Evolutionary conservation across 2,797 vertebrate species (phyloP), one percentile per base, ranked within the genome.

Genomic region (Todus mexicanus): DNA sequence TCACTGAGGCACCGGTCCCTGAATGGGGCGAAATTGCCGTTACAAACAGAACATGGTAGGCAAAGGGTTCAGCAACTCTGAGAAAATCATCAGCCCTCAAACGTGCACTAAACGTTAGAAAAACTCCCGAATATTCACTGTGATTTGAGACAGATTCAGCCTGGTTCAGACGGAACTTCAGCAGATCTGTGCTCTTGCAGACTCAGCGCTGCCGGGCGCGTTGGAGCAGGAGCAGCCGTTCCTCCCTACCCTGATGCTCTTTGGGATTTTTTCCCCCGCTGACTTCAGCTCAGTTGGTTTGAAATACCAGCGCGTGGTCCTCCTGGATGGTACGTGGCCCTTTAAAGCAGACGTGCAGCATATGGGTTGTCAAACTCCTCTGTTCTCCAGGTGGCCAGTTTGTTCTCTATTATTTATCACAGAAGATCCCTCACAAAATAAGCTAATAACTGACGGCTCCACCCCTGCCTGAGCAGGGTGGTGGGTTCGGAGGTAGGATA

Each of bases 191-290:
- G 59, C 42, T n/a, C n/a, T 9, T 12, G 7, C n/a, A 11, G 48
- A 15, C 42, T 7, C 1, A 3, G 5, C 31, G 6, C 25, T 13
- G 68, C 42, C 33, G 3, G 54, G 72, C 7, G 6, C 2, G 7
- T 3, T 1, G 38, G 45, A 48, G 45, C 31, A 5, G 60, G 9
- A 37, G 63, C 75, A 61, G 60, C 43, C 6, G 1, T 3, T 37
- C 65, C 5, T 22, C 15, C 54, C n/a, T 14, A 21, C 26, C 42
- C 54, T 7, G 10, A 51, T 35, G 51, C 29, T 10, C 18, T 26
- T 20, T 0, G 12, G 57, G 31, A 33, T 29, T 33, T 5, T 33
- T 63, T 25, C 26, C n/a, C 47, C 5, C 19, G 1, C 29, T 33
- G 72, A 47, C 13, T 73, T 42, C 50, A 37, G 42, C 8, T 64